These are phyloP conservation scores for Pilophorus perplexus DNA, from an alignment of 2,888 invertebrate species.

Conservation along the genomic window DNA sequence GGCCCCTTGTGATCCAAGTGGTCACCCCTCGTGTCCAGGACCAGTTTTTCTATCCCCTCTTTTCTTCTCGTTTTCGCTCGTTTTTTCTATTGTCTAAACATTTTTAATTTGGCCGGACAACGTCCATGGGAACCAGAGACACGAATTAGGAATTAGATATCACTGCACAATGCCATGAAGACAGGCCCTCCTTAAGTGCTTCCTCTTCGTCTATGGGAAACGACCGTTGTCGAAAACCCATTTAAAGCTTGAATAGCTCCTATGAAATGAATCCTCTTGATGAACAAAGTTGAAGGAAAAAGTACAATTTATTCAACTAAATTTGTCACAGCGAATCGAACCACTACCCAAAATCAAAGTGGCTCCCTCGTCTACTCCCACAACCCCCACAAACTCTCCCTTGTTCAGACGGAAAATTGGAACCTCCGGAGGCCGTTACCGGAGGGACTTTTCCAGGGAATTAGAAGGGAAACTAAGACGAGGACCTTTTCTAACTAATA, in stretches of 20 bases:
- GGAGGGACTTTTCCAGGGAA: no score
- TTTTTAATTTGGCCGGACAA: constrained; percentile 35
- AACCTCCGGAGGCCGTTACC: no score
- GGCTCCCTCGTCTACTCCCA: no score
- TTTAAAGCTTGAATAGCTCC: no score
- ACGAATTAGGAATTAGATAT: constrained; percentile 20
- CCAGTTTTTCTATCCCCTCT: constrained; percentile 9
- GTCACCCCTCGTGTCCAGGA: constrained; percentile 36
- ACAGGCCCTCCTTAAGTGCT: constrained; percentile 22
- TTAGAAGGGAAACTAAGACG: constrained; percentile 27
- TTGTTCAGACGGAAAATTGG: no score
- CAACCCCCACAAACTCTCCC: no score
- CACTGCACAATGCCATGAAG: constrained; percentile 15
- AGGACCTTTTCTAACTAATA: constrained; percentile 29
- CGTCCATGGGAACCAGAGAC: constrained; percentile 33
- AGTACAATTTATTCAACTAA: no score
- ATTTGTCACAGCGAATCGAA: no score
- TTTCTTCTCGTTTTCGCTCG: neutral
- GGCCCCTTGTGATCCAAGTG: constrained; percentile 33
- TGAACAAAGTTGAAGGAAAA: no score
- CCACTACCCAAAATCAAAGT: no score
- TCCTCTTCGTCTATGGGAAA: constrained; percentile 12
- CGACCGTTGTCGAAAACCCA: neutral
- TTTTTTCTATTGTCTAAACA: constrained; percentile 31
- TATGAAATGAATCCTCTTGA: no score